Conservation (phyloP, 2,113 vertebrate species). For the Eulemur macaco region DNA sequence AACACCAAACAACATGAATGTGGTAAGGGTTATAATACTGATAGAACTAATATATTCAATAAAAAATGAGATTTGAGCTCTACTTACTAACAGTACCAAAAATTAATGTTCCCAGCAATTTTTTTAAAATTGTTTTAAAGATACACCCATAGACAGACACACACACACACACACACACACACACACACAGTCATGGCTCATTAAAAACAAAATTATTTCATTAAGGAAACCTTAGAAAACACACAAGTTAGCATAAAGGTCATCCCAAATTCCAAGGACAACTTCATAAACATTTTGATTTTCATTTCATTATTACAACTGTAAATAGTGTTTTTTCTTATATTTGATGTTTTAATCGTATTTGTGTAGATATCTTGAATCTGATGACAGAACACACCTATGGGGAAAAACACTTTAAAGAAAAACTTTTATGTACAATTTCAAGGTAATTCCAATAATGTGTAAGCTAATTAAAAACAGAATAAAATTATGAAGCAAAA, state of each 20-base stretch:
- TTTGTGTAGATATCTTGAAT: not conserved
- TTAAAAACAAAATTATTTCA: not conserved
- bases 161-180: not conserved
- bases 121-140: not conserved
- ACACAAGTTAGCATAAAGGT: not conserved
- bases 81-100: not conserved
- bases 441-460: not conserved
- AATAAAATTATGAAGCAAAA: constrained; percentile 23
- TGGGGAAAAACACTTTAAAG: not conserved
- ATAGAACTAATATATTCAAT: not conserved
- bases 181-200: not conserved
- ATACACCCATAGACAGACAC: not conserved
- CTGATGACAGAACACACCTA: not conserved
- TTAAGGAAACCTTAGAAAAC: not conserved
- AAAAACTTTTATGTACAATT: not conserved
- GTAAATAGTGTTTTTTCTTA: not conserved
- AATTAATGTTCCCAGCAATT: not conserved
- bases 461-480: not conserved
- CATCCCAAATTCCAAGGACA: not conserved
- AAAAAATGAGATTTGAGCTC: not conserved
- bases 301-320: not conserved
- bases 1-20: not conserved
- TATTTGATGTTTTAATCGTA: not conserved
- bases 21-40: not conserved
- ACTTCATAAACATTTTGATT: not conserved